Conservation (phyloP, 2,888 invertebrate species). For the Drosophila emarginata region DNA sequence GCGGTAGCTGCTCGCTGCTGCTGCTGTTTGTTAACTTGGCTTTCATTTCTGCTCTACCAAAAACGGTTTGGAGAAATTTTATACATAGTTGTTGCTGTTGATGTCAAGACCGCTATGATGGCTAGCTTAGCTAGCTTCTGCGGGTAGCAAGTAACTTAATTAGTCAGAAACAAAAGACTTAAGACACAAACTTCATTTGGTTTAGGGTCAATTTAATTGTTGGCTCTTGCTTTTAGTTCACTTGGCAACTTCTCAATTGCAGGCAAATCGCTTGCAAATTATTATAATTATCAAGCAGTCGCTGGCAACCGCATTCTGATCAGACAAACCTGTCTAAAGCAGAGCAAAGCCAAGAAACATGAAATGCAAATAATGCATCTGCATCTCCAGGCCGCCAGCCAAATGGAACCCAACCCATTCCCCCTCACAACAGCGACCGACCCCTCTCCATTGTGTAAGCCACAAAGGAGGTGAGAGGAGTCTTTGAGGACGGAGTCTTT, state of each 20-base stretch:
- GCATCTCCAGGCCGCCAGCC: constrained; percentile 43
- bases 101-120: constrained; percentile 31
- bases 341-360: constrained; percentile 38
- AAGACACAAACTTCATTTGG: constrained; percentile 40
- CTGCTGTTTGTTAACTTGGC: constrained; percentile 43
- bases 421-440: background rate
- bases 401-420: constrained; percentile 18
- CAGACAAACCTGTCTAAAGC: constrained; percentile 50
- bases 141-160: constrained; percentile 56
- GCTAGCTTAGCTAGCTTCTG: constrained; percentile 22
- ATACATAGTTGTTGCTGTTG: constrained; percentile 27
- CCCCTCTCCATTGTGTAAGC: constrained; percentile 1
- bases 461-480: background rate
- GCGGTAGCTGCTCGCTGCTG: constrained; percentile 47
- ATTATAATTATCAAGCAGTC: constrained; percentile 62
- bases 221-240: constrained; percentile 22
- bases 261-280: constrained; percentile 57
- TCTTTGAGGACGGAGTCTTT: constrained; percentile 19
- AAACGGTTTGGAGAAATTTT: constrained; percentile 73
- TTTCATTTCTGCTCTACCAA: constrained; percentile 74
- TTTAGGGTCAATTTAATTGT: constrained; percentile 35
- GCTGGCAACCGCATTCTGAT: constrained; percentile 17
- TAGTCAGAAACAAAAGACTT: constrained; percentile 66
- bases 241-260: constrained; percentile 57
- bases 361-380: constrained; percentile 71